Base-by-base conservation (phyloP, 2,113 vertebrate genomes). In the Pagrus major region DNA sequence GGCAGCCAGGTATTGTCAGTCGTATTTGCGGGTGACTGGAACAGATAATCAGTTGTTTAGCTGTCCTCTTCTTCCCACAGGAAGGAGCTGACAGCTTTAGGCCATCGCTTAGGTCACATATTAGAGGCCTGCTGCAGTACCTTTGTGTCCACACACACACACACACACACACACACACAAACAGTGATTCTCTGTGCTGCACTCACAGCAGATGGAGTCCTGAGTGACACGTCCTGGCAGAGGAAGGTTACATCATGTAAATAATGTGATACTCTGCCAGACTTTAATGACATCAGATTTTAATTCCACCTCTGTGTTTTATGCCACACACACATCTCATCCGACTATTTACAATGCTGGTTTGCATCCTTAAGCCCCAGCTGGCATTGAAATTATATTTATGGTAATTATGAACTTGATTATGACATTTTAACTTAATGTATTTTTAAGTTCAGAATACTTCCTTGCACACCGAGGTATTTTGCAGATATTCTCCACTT, bases 241-340 rank as follows among this genome's bases (percentile, higher is more conserved):
- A 81, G 71, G 86, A 88, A 91, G 90, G 90, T 92, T 93, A 91
- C 86, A 90, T 90, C 88, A 90, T 93, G 91, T 92, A 91, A 93
- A 91, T 91, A 93, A 92, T 76, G 86, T 76, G 85, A 83, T 82
- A 81, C 86, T 70, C 75, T 81, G 86, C 78, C 87, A 90, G 86
- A 87, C 83, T 91, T 89, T 92, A 90, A 90, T 90, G 87, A 88
- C 85, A 90, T 88, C 86, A 93, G 74, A 90, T 79, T 90, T 83
- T 73, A 89, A 88, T 86, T 84, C 78, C 68, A 81, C 77, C 78
- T 84, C 81, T 70, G 74, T 69, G 72, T 80, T 87, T 85, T 84
- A 87, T 72, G 39, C 78, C 56, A 51, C 64, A 63, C 67, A 51
- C 75, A 78, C 73, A 63, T 29, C 54, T 68, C 72, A 56, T 71